phyloP scores from a whole-genome alignment of 2,888 invertebrate genomes.

The Drosophila niveifrons region DNA sequence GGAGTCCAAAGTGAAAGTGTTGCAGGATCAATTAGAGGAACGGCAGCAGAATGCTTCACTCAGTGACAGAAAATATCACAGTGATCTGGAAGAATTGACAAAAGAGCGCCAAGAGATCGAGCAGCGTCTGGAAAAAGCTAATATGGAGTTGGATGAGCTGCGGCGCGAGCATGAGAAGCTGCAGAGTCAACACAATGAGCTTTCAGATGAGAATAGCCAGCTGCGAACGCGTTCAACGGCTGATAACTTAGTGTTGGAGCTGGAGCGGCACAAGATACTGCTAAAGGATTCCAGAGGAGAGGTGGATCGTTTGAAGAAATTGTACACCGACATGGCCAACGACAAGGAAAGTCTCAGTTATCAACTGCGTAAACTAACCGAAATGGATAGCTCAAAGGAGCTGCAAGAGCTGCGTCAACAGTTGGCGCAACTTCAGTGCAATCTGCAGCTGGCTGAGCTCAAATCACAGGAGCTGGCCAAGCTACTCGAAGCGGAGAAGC shows the following conservation, averaged over 20 bases:
- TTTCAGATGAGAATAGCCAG: slow-evolving; percentile 74
- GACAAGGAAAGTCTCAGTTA: slow-evolving; percentile 87
- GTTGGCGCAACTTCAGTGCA: slow-evolving; percentile 86
- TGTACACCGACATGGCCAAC: slow-evolving; percentile 87
- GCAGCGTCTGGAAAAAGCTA: slow-evolving; percentile 86
- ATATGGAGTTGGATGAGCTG: slow-evolving; percentile 86
- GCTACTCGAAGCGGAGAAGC: slow-evolving; percentile 87
- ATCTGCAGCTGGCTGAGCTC: slow-evolving; percentile 80
- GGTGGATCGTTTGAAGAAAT: slow-evolving; percentile 87
- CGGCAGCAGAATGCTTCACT: slow-evolving; percentile 45
- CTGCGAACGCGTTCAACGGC: slow-evolving; percentile 59
- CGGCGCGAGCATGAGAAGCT: slow-evolving; percentile 80
- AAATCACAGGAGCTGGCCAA: slow-evolving; percentile 84
- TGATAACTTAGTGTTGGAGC: slow-evolving; percentile 82
- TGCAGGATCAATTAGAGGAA: slow-evolving; percentile 84
- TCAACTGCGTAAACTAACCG: slow-evolving; percentile 87
- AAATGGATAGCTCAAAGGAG: slow-evolving; percentile 86
- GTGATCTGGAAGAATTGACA: slow-evolving; percentile 20
- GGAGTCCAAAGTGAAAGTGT: slow-evolving; percentile 76
- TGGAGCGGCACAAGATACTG: slow-evolving; percentile 86
- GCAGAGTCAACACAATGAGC: slow-evolving; percentile 69
- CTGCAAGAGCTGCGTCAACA: slow-evolving; percentile 87
- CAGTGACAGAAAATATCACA: slow-evolving; percentile 61
- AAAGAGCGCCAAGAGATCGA: slow-evolving; percentile 86
- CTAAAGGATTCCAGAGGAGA: slow-evolving; percentile 87